A percentile compares a stretch with the other conserved stretches of the same genome.
phyloP scores from a whole-genome alignment of 2,888 invertebrate species.

The Heliconius erato region DNA sequence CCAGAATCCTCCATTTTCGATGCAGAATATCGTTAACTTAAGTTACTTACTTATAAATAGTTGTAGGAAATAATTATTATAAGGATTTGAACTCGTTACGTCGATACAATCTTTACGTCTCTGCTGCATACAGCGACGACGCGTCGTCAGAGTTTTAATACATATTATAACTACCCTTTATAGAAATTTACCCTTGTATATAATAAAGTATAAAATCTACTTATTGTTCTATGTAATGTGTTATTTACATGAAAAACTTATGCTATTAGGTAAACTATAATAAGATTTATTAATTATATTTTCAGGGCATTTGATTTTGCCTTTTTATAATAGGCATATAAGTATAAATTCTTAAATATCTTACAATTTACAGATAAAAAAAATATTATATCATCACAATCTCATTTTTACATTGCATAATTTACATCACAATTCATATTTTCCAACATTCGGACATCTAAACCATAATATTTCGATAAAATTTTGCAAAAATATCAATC shows the following conservation, averaged over 20 bases:
- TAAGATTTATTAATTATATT: background rate
- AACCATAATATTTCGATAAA: slow-evolving; percentile 14
- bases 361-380: background rate
- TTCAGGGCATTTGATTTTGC: background rate
- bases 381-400: background rate
- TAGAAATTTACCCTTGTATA: too few species aligned
- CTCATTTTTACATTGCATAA: background rate
- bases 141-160: background rate
- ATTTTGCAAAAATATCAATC: slow-evolving; percentile 53
- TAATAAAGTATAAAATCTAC: background rate
- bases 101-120: background rate
- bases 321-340: background rate
- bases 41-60: too few species aligned
- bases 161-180: background rate
- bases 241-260: background rate
- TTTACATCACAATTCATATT: background rate
- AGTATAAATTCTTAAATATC: background rate
- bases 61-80: background rate
- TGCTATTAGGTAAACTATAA: too few species aligned
- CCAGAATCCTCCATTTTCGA: too few species aligned
- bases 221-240: background rate
- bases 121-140: background rate
- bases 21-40: too few species aligned
- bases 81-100: background rate
- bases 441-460: background rate